These are phyloP conservation scores for Lordiphosa collinella DNA, from an alignment of 1,140 invertebrate genomes.

Conservation along the genomic window DNA sequence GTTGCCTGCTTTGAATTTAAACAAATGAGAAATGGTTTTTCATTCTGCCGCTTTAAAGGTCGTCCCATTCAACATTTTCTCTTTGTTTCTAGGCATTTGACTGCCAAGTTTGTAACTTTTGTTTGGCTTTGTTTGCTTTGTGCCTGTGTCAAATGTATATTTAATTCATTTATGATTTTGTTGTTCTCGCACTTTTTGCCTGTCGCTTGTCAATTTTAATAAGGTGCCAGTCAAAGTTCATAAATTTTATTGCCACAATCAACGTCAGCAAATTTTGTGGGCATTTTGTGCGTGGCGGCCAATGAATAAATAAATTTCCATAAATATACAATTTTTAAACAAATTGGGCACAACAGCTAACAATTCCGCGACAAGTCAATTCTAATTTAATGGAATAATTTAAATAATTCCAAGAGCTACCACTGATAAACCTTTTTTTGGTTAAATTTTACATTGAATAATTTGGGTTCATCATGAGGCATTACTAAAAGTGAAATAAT, in stretches of 20 bases:
- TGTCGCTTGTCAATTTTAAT: constrained; percentile 43
- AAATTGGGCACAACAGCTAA: neutral
- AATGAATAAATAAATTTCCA: constrained; percentile 48
- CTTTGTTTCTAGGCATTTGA: constrained; percentile 24
- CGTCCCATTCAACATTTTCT: constrained; percentile 20
- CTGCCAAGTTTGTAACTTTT: constrained; percentile 38
- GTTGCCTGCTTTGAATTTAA: constrained; percentile 73
- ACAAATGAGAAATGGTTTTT: constrained; percentile 59
- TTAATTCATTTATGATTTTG: constrained; percentile 63
- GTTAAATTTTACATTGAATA: too few species aligned
- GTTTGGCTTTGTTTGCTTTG: constrained; percentile 32
- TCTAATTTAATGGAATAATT: too few species aligned
- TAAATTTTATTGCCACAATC: constrained; percentile 48
- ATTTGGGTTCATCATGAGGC: too few species aligned
- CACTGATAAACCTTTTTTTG: too few species aligned
- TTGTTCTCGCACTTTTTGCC: constrained; percentile 6
- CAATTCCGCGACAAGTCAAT: neutral
- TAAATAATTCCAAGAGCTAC: too few species aligned
- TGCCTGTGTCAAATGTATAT: constrained; percentile 47
- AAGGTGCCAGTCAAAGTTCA: constrained; percentile 38
- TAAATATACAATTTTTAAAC: constrained; percentile 35
- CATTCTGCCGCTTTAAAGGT: constrained; percentile 38
- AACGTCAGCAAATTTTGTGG: constrained; percentile 23
- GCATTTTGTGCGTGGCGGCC: neutral
- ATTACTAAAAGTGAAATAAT: too few species aligned